These are phyloP conservation scores for Diachrysia chrysitis DNA, from an alignment of 2,888 invertebrate genomes.

Conservation along the genomic window DNA sequence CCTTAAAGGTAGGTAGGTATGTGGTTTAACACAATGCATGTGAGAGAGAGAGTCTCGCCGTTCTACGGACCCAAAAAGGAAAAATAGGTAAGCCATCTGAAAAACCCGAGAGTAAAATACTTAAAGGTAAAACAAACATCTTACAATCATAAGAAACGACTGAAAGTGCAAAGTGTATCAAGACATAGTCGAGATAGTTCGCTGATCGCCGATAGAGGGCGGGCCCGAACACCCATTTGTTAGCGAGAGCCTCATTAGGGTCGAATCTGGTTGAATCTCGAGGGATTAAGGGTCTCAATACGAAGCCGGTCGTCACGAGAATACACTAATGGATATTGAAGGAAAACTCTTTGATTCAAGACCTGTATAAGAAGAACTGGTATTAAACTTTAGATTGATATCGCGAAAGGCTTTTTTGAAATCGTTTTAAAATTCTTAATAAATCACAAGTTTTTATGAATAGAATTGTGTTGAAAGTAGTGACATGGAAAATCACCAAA, in stretches of 20 bases:
- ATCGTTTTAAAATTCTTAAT: neutral
- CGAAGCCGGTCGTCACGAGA: constrained; percentile 62
- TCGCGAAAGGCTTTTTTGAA: neutral
- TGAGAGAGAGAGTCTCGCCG: too few species aligned
- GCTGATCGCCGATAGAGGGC: constrained; percentile 85
- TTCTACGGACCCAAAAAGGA: neutral
- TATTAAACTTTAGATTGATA: neutral
- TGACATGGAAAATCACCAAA: neutral
- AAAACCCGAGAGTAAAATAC: neutral
- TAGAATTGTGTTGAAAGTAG: neutral
- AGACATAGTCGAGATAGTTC: constrained; percentile 75
- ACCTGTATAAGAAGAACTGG: neutral
- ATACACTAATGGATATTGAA: constrained; percentile 50
- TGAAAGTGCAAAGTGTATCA: constrained; percentile 65
- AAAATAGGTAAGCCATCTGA: neutral
- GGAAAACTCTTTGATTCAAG: constrained; percentile 22
- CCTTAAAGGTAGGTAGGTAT: too few species aligned
- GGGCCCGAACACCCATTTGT: constrained; percentile 81
- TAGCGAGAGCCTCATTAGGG: constrained; percentile 84
- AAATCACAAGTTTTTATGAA: neutral
- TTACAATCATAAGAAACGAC: constrained; percentile 27
- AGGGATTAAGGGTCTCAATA: constrained; percentile 79
- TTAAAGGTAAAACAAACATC: neutral
- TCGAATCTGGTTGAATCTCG: constrained; percentile 80
- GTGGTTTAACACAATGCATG: too few species aligned